Evolutionary conservation across 1,140 invertebrate species (phyloP).

Genomic region (Drepana arcuata): DNA sequence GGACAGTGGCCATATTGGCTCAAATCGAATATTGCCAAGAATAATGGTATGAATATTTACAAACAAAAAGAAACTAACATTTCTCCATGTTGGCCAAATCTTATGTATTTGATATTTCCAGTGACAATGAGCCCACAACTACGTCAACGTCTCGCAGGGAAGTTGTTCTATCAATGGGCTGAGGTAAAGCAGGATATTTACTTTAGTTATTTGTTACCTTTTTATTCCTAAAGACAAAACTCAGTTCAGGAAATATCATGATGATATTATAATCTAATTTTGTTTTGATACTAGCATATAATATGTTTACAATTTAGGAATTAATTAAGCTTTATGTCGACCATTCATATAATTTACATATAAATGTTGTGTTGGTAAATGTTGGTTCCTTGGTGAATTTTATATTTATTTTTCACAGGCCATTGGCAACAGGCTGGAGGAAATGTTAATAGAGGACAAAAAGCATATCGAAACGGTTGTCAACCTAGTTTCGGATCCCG

Average conservation of each 20-base stretch:
- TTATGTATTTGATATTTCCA: conserved; percentile 21
- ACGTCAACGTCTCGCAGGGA: conserved; percentile 89
- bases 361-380: no score
- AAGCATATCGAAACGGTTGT: conserved; percentile 79
- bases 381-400: no score
- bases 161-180: conserved; percentile 98
- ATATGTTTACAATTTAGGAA: no score
- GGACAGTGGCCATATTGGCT: conserved; percentile 91
- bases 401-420: conserved; percentile 51
- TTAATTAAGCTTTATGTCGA: no score
- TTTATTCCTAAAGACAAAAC: no score
- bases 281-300: no score
- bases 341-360: no score
- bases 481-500: conserved; percentile 84
- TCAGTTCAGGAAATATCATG: no score
- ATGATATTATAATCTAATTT: no score
- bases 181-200: no score
- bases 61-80: not conserved
- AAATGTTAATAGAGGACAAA: conserved; percentile 83
- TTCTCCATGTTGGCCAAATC: no score
- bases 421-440: conserved; percentile 89
- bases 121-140: conserved; percentile 58
- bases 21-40: conserved; percentile 50
- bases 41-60: not conserved
- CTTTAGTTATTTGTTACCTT: no score